Conservation (phyloP, 2,888 invertebrate species). For the Maniola hyperantus region DNA sequence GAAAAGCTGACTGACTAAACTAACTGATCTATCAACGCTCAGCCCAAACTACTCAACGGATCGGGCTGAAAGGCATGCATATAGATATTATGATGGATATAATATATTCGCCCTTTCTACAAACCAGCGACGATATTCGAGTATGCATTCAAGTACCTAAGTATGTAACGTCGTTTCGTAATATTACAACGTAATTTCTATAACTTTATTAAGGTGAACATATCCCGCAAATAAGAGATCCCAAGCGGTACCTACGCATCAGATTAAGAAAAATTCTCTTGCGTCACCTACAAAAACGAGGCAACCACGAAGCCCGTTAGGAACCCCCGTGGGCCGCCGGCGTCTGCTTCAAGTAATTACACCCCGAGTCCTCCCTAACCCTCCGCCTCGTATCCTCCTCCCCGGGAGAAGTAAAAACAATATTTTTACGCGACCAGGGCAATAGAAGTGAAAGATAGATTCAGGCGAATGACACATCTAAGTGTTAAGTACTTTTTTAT, state of each 20-base stretch:
- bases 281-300: constrained; percentile 60
- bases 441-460: constrained; percentile 51
- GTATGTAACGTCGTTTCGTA: not conserved
- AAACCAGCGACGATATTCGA: no score
- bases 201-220: constrained; percentile 16
- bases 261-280: constrained; percentile 68
- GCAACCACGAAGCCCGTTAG: constrained; percentile 56
- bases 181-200: constrained; percentile 8
- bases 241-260: constrained; percentile 30
- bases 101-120: no score
- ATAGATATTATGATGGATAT: no score
- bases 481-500: constrained; percentile 1
- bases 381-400: constrained; percentile 50
- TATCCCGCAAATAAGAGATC: constrained; percentile 18
- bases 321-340: constrained; percentile 65
- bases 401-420: constrained; percentile 80
- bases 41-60: no score
- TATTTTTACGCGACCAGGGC: constrained; percentile 77
- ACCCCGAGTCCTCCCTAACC: constrained; percentile 52
- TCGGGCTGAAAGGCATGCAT: no score
- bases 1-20: no score
- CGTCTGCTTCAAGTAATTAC: constrained; percentile 75
- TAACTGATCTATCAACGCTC: no score
- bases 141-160: not conserved
- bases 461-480: constrained; percentile 61